Conservation (phyloP, 2,888 invertebrate species). For the Endotricha flammealis region DNA sequence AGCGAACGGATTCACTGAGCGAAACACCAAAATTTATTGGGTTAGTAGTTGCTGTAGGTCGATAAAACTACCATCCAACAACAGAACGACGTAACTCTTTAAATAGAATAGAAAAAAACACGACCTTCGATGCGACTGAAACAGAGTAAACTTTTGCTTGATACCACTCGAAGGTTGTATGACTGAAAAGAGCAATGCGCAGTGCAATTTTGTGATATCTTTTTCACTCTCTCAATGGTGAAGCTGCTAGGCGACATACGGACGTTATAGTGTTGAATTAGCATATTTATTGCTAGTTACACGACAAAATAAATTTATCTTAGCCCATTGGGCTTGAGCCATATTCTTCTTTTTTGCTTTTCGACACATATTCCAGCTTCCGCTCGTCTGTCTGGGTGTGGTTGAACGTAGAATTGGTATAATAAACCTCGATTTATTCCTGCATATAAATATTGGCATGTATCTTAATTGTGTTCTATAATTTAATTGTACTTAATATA, state of each 20-base stretch:
- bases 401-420: conserved; percentile 13
- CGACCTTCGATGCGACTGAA: conserved; percentile 56
- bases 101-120: conserved; percentile 54
- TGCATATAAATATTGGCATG: too few relatives aligned
- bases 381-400: conserved; percentile 33
- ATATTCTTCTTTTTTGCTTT: conserved; percentile 49
- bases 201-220: conserved; percentile 77
- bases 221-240: conserved; percentile 73
- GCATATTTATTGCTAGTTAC: conserved; percentile 76
- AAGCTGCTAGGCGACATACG: conserved; percentile 70
- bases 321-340: conserved; percentile 56
- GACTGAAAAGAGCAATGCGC: conserved; percentile 75
- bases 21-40: conserved; percentile 78
- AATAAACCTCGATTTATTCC: too few relatives aligned
- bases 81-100: conserved; percentile 61
- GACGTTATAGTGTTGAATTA: conserved; percentile 74
- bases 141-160: conserved; percentile 61
- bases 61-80: conserved; percentile 65
- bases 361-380: conserved; percentile 44
- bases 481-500: too few relatives aligned
- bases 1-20: conserved; percentile 72
- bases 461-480: too few relatives aligned
- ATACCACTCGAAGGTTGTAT: conserved; percentile 52
- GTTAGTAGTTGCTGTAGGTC: conserved; percentile 78
- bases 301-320: conserved; percentile 71